A percentile compares a stretch with the other conserved stretches of the same genome.
phyloP scores from a whole-genome alignment of 2,797 vertebrate species.

The Amphiprion clarkii region DNA sequence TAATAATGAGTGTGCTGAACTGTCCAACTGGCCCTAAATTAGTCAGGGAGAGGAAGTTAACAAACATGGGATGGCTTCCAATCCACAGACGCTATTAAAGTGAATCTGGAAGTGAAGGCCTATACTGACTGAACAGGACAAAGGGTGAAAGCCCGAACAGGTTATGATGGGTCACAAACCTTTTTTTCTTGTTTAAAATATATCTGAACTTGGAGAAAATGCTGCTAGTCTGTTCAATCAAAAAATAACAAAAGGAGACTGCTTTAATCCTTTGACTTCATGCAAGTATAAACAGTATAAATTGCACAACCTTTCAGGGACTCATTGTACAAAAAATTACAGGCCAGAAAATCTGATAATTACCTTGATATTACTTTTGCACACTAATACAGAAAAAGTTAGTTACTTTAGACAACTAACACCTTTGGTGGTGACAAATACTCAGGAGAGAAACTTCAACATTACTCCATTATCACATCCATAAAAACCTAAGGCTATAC shows the following conservation, averaged over 20 bases:
- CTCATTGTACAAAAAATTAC: background rate
- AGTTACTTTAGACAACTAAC: conserved; percentile 21
- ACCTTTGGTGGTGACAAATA: conserved; percentile 40
- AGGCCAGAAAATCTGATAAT: conserved; percentile 18
- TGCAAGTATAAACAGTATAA: conserved; percentile 3
- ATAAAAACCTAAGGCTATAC: conserved; percentile 55
- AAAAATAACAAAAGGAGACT: background rate
- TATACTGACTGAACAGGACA: background rate
- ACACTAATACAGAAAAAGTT: conserved; percentile 27
- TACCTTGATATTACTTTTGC: conserved; percentile 13
- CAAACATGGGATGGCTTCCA: conserved; percentile 51
- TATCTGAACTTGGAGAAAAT: background rate
- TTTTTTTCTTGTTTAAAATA: conserved; percentile 2
- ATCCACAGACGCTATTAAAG: conserved; percentile 32
- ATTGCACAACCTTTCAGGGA: no score
- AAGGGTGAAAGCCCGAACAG: conserved; percentile 25
- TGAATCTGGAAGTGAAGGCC: conserved; percentile 11
- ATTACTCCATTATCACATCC: conserved; percentile 33
- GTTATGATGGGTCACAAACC: conserved; percentile 8
- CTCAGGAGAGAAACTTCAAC: conserved; percentile 38
- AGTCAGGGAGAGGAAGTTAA: conserved; percentile 59
- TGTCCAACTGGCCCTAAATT: conserved; percentile 67
- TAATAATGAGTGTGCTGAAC: conserved; percentile 63
- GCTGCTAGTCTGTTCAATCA: background rate
- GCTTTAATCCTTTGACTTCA: conserved; percentile 1